Conservation (phyloP, 30 jellyfish, hydroid and myxozoan genomes). For the Cassiopea andromeda region DNA sequence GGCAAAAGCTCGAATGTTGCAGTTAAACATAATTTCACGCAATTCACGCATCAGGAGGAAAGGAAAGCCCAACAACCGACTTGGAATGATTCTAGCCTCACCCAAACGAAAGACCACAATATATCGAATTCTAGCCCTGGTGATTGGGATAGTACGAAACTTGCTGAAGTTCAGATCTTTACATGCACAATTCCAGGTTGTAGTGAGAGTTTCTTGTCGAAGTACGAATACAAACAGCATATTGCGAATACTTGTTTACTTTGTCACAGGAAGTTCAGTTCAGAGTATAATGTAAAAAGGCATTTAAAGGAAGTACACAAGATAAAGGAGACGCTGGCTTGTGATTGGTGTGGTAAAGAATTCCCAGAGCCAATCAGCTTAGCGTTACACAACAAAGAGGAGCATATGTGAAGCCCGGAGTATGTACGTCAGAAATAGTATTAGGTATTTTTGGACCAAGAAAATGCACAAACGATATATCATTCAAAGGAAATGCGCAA, state of each 20-base stretch:
- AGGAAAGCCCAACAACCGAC: not conserved
- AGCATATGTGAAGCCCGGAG: slow-evolving; percentile 13
- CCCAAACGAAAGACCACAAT: not conserved
- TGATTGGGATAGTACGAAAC: not conserved
- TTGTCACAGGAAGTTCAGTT: slow-evolving; percentile 32
- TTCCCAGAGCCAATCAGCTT: slow-evolving; percentile 52
- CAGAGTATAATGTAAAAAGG: not conserved
- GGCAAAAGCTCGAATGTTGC: not conserved
- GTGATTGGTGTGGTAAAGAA: slow-evolving; percentile 32
- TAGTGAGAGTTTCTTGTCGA: slow-evolving; percentile 7
- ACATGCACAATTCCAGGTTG: slow-evolving; percentile 53
- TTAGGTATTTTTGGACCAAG: no score
- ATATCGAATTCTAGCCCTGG: not conserved
- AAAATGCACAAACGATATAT: no score
- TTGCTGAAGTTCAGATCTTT: not conserved
- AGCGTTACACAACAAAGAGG: slow-evolving; percentile 33
- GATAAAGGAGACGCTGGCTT: slow-evolving; percentile 12
- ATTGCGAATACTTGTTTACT: not conserved
- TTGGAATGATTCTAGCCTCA: not conserved
- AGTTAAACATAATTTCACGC: not conserved
- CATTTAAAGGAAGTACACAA: slow-evolving; percentile 28
- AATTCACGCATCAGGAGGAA: not conserved
- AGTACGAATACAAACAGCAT: slow-evolving; percentile 5
- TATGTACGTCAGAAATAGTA: not conserved
- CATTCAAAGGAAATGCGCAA: no score